Evolutionary conservation across 2,113 vertebrate genomes (phyloP), one percentile per base, ranked within the genome.

Genomic region (Strix aluco): DNA sequence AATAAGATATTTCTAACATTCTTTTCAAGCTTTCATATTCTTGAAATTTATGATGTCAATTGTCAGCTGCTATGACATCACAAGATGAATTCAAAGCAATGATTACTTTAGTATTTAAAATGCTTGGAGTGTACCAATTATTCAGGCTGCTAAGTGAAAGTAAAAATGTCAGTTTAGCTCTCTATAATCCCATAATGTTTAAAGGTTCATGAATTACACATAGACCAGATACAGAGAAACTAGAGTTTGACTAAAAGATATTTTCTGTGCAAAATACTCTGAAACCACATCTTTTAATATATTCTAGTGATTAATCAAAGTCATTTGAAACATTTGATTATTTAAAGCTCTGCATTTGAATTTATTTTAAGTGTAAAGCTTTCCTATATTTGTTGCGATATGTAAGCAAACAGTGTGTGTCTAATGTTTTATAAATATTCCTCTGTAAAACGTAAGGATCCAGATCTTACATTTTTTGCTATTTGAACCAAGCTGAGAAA

Each of bases 131-230:
- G 52, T 94, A 95, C 97, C 82, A 96, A 98, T 98, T 98, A 98
- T 97, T 98, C 97, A 98, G 94, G 84, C 97, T 92, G 97, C 96
- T 98, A 97, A 98, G 97, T 98, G 97, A 97, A 98, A 98, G 96
- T 97, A 98, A 97, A 97, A 97, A 96, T 96, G 97, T 98, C 98
- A 98, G 42, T 6, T 97, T 97, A 96, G 97, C 98, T 95, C 95
- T 98, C 96, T 97, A 86, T 97, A 98, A 98, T 97, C 96, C 81
- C 81, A 84, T 94, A 98, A 96, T 92, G 70, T 95, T 98, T 98
- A 97, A 97, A 96, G 92, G 88, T 97, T 98, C 98, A 98, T 98
- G 98, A 98, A 98, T 98, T 98, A 98, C 97, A 94, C 97, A 98
- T 96, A 96, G 83, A 88, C 54, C n/a, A 86, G 93, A 81, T 75